Evolutionary conservation across 1,140 invertebrate species (phyloP), one percentile per base, ranked within the genome.

Genomic region (Leptopilina boulardi): DNA sequence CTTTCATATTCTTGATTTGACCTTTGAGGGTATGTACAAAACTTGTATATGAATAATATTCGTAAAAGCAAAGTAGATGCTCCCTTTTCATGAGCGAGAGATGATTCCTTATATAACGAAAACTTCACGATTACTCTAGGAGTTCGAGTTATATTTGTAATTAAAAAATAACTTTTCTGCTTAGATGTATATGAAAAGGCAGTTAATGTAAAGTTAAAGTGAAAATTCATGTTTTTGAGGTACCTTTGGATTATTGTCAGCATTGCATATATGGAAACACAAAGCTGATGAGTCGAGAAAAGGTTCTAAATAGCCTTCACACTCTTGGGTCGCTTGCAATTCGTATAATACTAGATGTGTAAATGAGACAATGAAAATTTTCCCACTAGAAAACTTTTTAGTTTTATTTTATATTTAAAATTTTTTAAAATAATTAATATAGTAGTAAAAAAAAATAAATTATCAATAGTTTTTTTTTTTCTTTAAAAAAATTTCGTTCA

Each of bases 181-280:
- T 87, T 87, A 86, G 85, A 80, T 83, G n/a, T n/a, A 73, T 72
- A 82, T 80, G 75, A 74, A 78, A 77, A 80, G 56, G 78, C 83
- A 88, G 88, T 89, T 89, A 88, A 87, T 85, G 85, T 74, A 87
- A 89, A 90, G 88, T 89, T 90, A 86, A 89, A 90, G 89, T 89
- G 88, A 90, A 90, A 90, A 90, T 88, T 89, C 88, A 83, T 89
- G 88, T 90, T 90, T 89, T 89, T 89, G 89, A 89, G 87, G 83
- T 82, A 83, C 73, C 41, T 84, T 85, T 85, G 80, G 84, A 83
- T 89, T 89, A 88, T 89, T 85, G 87, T 80, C 80, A 80, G 77
- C 23, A 38, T 66, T 83, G 74, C 77, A 73, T 76, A 80, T 76
- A 80, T 81, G 83, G 75, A 77, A 4, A 76, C 85, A 89, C 89